A percentile compares a stretch with the other conserved stretches of the same genome.
Evolutionary conservation across 2,888 invertebrate genomes (phyloP).

Genomic region (Metallyticus violacea): DNA sequence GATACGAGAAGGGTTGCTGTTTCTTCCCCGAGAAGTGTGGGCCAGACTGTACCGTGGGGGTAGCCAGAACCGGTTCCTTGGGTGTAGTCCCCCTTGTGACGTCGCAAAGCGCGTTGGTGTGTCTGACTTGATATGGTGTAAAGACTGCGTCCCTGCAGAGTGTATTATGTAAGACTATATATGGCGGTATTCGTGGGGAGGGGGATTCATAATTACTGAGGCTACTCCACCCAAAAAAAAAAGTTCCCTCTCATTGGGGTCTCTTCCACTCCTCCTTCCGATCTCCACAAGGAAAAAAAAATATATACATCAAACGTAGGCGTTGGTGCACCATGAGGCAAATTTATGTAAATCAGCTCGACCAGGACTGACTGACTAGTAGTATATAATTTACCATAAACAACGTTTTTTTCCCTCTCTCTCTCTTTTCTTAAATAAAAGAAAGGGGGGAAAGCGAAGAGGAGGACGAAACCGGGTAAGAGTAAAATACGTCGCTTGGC

Average conservation of each 20-base stretch:
- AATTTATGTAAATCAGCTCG: slow-evolving; percentile 29
- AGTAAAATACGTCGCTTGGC: not conserved
- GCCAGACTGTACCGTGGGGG: not conserved
- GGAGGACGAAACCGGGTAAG: not conserved
- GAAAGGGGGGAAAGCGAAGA: not conserved
- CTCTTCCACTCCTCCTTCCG: not conserved
- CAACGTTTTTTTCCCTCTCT: not conserved
- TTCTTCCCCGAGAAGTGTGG: not conserved
- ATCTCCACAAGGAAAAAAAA: not conserved
- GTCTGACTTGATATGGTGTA: slow-evolving; percentile 22
- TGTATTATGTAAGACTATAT: slow-evolving; percentile 31
- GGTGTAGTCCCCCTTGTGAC: slow-evolving; percentile 30
- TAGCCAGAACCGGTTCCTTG: slow-evolving; percentile 27
- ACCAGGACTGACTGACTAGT: not conserved
- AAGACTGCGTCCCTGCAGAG: slow-evolving; percentile 4
- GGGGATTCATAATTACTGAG: slow-evolving; percentile 28
- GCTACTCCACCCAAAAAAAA: slow-evolving; percentile 29
- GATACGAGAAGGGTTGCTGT: not conserved
- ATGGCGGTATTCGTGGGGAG: slow-evolving; percentile 28
- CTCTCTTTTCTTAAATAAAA: not conserved
- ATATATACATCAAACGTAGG: slow-evolving; percentile 8
- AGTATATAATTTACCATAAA: slow-evolving; percentile 27
- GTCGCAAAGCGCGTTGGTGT: slow-evolving; percentile 29
- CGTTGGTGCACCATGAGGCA: slow-evolving; percentile 3
- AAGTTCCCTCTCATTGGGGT: not conserved